Percentiles rank a stretch among this genome's conserved stretches.
phyloP scores from a whole-genome alignment of 2,113 vertebrate species.

The Hyperopisus bebe region DNA sequence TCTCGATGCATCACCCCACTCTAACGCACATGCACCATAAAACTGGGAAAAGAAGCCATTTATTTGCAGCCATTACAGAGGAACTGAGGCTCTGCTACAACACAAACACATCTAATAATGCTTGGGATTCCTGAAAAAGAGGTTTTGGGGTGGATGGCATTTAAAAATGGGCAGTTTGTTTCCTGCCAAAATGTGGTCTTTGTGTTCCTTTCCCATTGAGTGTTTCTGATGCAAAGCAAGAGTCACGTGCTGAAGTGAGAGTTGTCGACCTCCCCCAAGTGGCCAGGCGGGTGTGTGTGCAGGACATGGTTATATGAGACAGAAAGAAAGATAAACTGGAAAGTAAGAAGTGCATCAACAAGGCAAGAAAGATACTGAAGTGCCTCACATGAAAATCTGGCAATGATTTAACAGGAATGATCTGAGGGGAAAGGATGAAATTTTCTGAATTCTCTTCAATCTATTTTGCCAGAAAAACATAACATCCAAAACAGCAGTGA shows the following conservation, averaged over 20 bases:
- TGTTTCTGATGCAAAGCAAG: too few relatives aligned
- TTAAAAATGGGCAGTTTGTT: background rate
- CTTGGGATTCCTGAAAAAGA: background rate
- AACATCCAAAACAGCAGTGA: background rate
- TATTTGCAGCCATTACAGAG: background rate
- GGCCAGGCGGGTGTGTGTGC: background rate
- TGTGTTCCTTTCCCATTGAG: background rate
- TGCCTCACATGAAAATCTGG: background rate
- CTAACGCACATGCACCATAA: background rate
- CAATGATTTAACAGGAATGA: background rate
- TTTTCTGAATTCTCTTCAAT: background rate
- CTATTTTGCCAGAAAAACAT: background rate
- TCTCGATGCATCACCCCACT: background rate
- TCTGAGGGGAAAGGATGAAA: background rate
- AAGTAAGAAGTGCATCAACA: background rate
- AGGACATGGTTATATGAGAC: background rate
- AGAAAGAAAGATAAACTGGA: background rate
- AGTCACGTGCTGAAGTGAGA: background rate
- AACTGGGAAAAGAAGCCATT: background rate
- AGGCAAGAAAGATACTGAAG: background rate
- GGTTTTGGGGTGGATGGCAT: background rate
- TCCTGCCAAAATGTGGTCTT: background rate
- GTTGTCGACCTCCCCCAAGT: background rate
- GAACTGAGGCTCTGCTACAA: background rate
- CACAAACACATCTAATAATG: background rate